Base-by-base conservation (phyloP, 2,797 vertebrate species). In the Molossus molossus region DNA sequence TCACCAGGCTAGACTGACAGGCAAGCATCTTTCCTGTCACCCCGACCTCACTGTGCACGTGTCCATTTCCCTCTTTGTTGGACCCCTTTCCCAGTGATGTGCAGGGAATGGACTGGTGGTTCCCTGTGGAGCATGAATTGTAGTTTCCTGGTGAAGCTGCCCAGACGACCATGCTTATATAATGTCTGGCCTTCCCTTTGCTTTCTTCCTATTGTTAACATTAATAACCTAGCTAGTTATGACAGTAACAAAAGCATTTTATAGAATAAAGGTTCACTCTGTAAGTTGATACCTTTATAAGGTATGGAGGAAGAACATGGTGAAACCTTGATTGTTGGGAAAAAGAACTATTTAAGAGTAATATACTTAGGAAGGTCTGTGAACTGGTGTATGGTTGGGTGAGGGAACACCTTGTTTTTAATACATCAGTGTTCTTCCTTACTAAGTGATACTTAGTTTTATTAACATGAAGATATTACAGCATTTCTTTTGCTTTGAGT, bases 401-500 rank as follows among this genome's bases (percentile, higher is more conserved):
- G 57, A 89, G 37, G 25, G 29, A 77, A 64, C 15, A 50, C 1
- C 18, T 87, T 50, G 33, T 86, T 25, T 33, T 45, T 85, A 72
- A 60, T 15, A 73, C 14, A 45, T 72, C 37, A 75, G 40, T 23
- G 13, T 80, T 81, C 40, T 23, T 87, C 60, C 76, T 82, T 75
- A 23, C 53, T 40, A 77, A 55, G 37, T 58, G 45, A 40, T 23
- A 23, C 29, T 91, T 82, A 18, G 69, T 73, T 80, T 92, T n/a
- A 40, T 37, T 65, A 80, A 75, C n/a, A 20, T 27, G 23, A 89
- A 18, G 55, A 1, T 64, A 77, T 72, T 50, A 62, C 0, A 53
- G 45, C 53, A 80, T 86, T 89, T 62, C 53, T 65, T 91, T 50
- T 86, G 70, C 15, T 48, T 95, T 90, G 60, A 89, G 76, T 91